These are phyloP conservation scores for Paracentrotus lividus DNA, from an alignment of 53 echinoderm and acorn worm genomes.

Conservation along the genomic window DNA sequence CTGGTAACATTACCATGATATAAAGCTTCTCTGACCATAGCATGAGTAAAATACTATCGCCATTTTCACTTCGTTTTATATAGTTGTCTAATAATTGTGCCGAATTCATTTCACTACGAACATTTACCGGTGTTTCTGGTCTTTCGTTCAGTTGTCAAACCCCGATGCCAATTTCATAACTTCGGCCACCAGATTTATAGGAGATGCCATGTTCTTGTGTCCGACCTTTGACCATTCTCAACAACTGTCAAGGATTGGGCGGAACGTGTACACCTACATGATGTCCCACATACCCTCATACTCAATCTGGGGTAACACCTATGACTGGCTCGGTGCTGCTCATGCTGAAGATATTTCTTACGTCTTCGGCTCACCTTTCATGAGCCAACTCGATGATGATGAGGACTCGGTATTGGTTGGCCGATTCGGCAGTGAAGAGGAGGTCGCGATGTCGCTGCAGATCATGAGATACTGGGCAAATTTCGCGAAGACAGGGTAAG, in stretches of 20 bases:
- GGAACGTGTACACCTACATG: slow-evolving; percentile 11
- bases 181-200: not conserved
- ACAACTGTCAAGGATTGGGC: not conserved
- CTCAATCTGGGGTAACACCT: slow-evolving; percentile 8
- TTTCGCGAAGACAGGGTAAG: slow-evolving; percentile 59
- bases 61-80: too few relatives aligned
- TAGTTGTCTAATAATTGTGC: too few relatives aligned
- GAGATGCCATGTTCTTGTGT: slow-evolving; percentile 10
- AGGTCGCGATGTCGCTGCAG: slow-evolving; percentile 42
- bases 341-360: slow-evolving; percentile 33
- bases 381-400: not conserved
- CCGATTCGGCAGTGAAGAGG: slow-evolving; percentile 27
- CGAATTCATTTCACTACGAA: too few relatives aligned
- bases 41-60: too few relatives aligned
- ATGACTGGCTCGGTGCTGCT: slow-evolving; percentile 21
- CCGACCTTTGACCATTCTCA: slow-evolving; percentile 14
- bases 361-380: slow-evolving; percentile 44
- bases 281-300: not conserved
- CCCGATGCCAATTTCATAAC: not conserved
- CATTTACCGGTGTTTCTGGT: not conserved
- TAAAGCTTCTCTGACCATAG: too few relatives aligned
- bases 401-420: not conserved
- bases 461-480: slow-evolving; percentile 48
- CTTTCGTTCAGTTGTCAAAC: not conserved
- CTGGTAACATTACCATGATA: too few relatives aligned